Conservation (phyloP, 2,113 vertebrate species). For the Epinephelus cyanopodus region DNA sequence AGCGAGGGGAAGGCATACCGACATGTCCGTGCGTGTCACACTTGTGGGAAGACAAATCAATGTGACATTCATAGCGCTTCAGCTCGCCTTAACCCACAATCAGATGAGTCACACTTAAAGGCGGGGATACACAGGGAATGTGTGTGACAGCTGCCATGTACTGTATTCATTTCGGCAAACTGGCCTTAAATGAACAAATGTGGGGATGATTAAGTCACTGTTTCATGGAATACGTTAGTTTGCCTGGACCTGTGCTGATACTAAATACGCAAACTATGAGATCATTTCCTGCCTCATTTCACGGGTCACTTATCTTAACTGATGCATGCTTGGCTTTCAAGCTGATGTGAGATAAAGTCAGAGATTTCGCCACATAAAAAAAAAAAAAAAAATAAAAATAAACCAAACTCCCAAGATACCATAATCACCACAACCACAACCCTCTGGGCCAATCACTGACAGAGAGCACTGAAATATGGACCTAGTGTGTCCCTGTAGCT, state of each 20-base stretch:
- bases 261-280: conserved; percentile 49
- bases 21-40: conserved; percentile 49
- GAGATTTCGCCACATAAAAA: conserved; percentile 27
- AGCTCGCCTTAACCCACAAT: conserved; percentile 37
- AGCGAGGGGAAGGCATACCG: conserved; percentile 21
- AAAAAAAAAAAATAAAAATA: not conserved
- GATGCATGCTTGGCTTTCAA: conserved; percentile 45
- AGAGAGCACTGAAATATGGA: conserved; percentile 34
- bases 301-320: conserved; percentile 60
- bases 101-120: conserved; percentile 57
- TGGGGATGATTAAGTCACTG: conserved; percentile 35
- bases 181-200: conserved; percentile 22
- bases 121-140: conserved; percentile 13
- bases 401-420: conserved; percentile 37
- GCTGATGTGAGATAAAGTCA: conserved; percentile 56
- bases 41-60: conserved; percentile 48
- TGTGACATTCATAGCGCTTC: conserved; percentile 34
- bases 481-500: conserved; percentile 15
- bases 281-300: conserved; percentile 72
- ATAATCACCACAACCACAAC: conserved; percentile 37
- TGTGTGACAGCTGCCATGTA: conserved; percentile 7
- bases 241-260: conserved; percentile 52
- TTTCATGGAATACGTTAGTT: conserved; percentile 46
- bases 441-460: not conserved
- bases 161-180: conserved; percentile 39